Evolutionary conservation across 2,797 vertebrate species (phyloP), one percentile per base, ranked within the genome.

Genomic region (Anas georgica): DNA sequence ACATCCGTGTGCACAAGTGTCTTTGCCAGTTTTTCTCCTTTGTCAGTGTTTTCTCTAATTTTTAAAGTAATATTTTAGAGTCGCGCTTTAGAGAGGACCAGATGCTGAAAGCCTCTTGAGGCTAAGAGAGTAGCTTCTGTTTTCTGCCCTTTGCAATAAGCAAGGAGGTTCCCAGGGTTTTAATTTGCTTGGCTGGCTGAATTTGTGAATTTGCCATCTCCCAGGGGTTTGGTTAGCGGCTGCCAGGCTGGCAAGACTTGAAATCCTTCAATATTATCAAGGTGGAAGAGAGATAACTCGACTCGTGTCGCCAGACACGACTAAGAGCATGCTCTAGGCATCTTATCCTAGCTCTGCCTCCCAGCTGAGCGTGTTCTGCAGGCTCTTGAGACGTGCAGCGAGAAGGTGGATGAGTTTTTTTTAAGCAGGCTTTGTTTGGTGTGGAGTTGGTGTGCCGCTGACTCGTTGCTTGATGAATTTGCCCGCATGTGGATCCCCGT

Each of bases 381-480:
- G 52, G 17, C 46, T 14, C 18, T 0, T 43, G 5, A 35, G 50
- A 4, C 7, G 7, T 54, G 55, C 0, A 2, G 8, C 17, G 4
- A 58, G 37, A 33, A 23, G 33, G 5, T 12, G 52, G 59, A 39
- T 4, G 46, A 62, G 64, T 77, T 23, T 21, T 7, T 43, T 80
- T 41, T 56, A 9, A 17, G 48, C 20, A 12, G 74, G 45, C 56
- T 66, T 35, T 25, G 73, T 37, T 77, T 3, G 37, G 54, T 46
- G 74, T 58, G 45, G n/a, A 12, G 56, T 29, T 37, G 63, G n/a
- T 21, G 29, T 48, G 21, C 74, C 17, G 68, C 82, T 28, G 28
- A 11, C 62, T 76, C 11, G 2, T 58, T 17, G 22, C 90, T 66
- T 80, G 52, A 0, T 1, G 2, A 6, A 37, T 46, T 5, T 6